Evolutionary conservation across 2,113 vertebrate genomes (phyloP), one percentile per base, ranked within the genome.

Genomic region (Benitochromis conjunctus): DNA sequence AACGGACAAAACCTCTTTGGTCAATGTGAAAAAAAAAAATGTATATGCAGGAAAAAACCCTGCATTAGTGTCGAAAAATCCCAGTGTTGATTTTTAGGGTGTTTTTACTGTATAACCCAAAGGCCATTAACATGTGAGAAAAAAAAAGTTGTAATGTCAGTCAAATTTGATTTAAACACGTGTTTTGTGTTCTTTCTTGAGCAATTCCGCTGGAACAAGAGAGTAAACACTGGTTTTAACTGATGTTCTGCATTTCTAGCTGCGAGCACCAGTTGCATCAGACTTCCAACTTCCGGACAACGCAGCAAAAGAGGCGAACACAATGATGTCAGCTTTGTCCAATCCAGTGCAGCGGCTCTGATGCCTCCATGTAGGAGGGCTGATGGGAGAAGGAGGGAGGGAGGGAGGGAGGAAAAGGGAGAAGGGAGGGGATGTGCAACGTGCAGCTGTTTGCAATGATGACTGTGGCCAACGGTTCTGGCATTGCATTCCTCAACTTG

Each of bases 401-500:
- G 48, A 36, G 26, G 26, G 76, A 43, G 24, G 51, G 78, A 79
- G 57, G 41, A 56, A 13, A 34, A 18, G 80, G 19, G 60, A 64
- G 31, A 10, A 24, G 34, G 55, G 26, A 14, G 29, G 24, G 10
- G 12, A 6, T 56, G 87, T 43, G 48, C 80, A 86, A 81, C 84
- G 31, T 83, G 92, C 95, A 95, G 94, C 95, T 95, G 95, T 91
- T 83, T 87, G 86, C 53, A 71, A 66, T 86, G 92, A 71, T 58
- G 41, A 71, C 66, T 89, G 85, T 6, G 18, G 82, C 79, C 84
- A 91, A 87, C 29, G 5, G 89, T 74, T 80, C 89, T 34, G 71
- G 71, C 19, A 36, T 5, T 54, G 85, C 92, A 95, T 95, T 96
- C 94, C 89, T 91, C 12, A 31, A 80, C 85, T 81, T 88, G 83